Evolutionary conservation across 2,797 vertebrate genomes (phyloP), one percentile per base, ranked within the genome.

Genomic region (Atherinosoma microstoma): DNA sequence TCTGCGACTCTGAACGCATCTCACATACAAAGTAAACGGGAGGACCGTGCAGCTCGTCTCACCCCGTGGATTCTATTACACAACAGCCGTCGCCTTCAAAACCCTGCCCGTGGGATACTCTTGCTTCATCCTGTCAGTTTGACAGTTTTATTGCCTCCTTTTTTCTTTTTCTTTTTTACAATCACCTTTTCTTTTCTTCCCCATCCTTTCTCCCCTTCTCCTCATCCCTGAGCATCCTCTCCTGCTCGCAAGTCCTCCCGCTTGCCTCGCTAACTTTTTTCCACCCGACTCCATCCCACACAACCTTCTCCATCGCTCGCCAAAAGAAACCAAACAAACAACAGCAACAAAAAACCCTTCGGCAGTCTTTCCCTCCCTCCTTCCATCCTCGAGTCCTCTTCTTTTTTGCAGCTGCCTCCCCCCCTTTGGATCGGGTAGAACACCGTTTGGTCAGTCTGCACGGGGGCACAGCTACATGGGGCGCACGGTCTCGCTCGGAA

Each of bases 401-500:
- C 7, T 53, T 24, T 53, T 53, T 53, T 75, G 76, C 88, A 74
- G 89, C 84, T 80, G 75, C 86, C 74, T 85, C 75, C 67, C 54
- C 73, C 38, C 68, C 54, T 73, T 61, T 67, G 85, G 85, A 83
- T 81, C 92, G 82, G 88, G 88, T 84, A 93, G 91, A 92, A 90
- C 89, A 10, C 90, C 74, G 70, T 86, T 87, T 32, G 76, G 75
- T 76, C 80, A 80, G 77, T 84, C 74, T 73, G n/a, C 82, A 64
- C 66, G 64, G 79, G 75, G 69, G 73, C 76, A 77, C 90, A 91
- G 83, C 87, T 91, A 83, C 92, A 95, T 95, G 94, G 94, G 93
- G 92, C 92, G 84, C 91, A 64, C 90, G 83, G 87, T 82, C 66
- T 91, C 84, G 88, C 83, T 73, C 92, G 94, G 93, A 94, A 93